Conservation (phyloP, 2,797 vertebrate genomes). For the Tapera naevia region DNA sequence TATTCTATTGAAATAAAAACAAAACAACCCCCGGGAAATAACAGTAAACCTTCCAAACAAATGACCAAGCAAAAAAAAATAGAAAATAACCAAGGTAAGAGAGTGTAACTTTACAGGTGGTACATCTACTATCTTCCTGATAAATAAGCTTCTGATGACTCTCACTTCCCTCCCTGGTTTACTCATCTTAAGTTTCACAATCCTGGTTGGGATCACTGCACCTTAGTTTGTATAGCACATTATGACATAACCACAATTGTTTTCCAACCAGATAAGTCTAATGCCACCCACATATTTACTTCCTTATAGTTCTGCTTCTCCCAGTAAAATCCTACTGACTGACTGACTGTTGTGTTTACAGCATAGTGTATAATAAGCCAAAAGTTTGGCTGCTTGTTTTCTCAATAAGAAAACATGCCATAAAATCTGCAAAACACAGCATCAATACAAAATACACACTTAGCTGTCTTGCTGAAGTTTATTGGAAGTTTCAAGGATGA, state of each 20-base stretch:
- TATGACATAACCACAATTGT: conserved; percentile 20
- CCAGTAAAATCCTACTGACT: neutral
- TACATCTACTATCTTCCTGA: neutral
- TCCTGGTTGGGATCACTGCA: neutral
- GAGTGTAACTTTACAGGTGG: neutral
- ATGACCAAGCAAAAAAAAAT: neutral
- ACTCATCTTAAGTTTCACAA: neutral
- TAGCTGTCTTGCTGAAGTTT: neutral
- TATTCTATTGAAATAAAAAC: neutral
- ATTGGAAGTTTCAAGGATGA: neutral
- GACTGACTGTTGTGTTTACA: neutral
- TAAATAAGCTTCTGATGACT: neutral
- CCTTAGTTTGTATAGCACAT: neutral
- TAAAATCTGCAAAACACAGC: neutral
- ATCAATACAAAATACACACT: neutral
- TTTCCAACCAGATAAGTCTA: neutral
- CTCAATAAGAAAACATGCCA: neutral
- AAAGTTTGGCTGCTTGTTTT: neutral
- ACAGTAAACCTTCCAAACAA: neutral
- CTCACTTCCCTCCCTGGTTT: conserved; percentile 21
- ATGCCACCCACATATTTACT: conserved; percentile 5
- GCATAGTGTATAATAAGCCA: rapidly evolving
- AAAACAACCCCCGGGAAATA: neutral
- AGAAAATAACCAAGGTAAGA: neutral
- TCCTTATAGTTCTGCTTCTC: neutral